phyloP scores from a whole-genome alignment of 2,888 invertebrate species.

The Aquatica leii region DNA sequence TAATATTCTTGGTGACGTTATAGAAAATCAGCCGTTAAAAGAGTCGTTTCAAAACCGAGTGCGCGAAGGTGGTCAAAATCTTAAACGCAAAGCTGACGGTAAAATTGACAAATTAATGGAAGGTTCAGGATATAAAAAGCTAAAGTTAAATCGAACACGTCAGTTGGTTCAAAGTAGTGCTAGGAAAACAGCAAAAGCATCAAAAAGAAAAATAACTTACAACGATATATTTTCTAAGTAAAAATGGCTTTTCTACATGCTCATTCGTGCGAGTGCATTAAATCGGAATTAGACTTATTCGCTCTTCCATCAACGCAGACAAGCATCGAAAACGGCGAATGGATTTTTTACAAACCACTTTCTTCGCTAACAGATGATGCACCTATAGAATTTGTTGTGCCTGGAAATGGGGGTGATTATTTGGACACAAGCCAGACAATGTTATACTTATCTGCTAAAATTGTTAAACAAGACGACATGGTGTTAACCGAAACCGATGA shows the following conservation, averaged over 20 bases:
- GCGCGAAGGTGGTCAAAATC: conserved; percentile 9
- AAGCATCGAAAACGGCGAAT: conserved; percentile 6
- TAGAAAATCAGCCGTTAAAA: conserved; percentile 1
- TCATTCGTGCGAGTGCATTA: conserved; percentile 14
- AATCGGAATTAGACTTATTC: conserved; percentile 14
- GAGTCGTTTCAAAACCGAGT: conserved; percentile 10
- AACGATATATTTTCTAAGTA: conserved; percentile 3
- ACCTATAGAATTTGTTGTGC: conserved; percentile 16
- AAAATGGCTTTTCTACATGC: conserved; percentile 20
- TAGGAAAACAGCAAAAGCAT: neutral
- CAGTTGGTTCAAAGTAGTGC: no score
- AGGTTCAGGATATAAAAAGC: conserved; percentile 19
- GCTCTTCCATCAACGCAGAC: conserved; percentile 11
- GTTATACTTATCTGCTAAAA: conserved; percentile 5
- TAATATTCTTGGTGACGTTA: conserved; percentile 16
- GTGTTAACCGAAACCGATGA: neutral
- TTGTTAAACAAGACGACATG: conserved; percentile 8
- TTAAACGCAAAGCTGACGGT: conserved; percentile 15
- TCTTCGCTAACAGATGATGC: conserved; percentile 12
- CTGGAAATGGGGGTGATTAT: conserved; percentile 13
- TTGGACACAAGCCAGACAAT: conserved; percentile 15
- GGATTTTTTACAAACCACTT: conserved; percentile 10
- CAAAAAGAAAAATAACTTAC: neutral
- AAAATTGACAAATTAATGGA: conserved; percentile 14
- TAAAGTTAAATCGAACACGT: neutral